A percentile compares a stretch with the other conserved stretches of the same genome.
phyloP scores from a whole-genome alignment of 2,797 vertebrate species.

The Dendrocincla fuliginosa region DNA sequence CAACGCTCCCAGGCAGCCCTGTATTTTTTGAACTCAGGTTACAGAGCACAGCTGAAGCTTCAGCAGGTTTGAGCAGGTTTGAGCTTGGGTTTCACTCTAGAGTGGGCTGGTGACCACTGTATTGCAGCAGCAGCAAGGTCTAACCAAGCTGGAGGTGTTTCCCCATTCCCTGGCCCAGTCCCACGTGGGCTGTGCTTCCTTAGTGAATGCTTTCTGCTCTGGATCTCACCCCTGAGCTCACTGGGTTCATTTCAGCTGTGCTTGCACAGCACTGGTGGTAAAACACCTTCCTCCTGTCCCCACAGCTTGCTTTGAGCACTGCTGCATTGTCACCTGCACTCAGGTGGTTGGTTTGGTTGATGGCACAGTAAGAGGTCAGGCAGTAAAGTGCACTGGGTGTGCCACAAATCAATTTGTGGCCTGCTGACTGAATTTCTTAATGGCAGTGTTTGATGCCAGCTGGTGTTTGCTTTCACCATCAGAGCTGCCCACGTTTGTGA shows the following conservation, averaged over 20 bases:
- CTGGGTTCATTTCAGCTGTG: background rate
- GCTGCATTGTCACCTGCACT: background rate
- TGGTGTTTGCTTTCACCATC: constrained; percentile 5
- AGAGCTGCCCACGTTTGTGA: background rate
- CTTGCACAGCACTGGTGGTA: background rate
- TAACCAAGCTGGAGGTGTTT: background rate
- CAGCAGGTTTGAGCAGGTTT: background rate
- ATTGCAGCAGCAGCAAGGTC: background rate
- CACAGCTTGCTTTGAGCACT: background rate
- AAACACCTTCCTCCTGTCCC: background rate
- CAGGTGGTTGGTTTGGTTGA: accelerated
- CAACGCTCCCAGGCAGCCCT: background rate
- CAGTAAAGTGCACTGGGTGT: background rate
- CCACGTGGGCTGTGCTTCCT: background rate
- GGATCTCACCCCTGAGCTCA: background rate
- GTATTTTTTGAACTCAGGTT: background rate
- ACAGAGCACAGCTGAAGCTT: background rate
- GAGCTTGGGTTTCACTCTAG: background rate
- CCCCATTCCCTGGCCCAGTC: background rate
- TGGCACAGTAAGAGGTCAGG: background rate
- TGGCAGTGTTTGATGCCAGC: background rate
- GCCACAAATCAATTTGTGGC: background rate
- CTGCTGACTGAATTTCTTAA: constrained; percentile 9
- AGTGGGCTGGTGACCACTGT: background rate
- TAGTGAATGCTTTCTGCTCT: accelerated